phyloP scores from a whole-genome alignment of 2,888 invertebrate species.

The Bugulina stolonifera region DNA sequence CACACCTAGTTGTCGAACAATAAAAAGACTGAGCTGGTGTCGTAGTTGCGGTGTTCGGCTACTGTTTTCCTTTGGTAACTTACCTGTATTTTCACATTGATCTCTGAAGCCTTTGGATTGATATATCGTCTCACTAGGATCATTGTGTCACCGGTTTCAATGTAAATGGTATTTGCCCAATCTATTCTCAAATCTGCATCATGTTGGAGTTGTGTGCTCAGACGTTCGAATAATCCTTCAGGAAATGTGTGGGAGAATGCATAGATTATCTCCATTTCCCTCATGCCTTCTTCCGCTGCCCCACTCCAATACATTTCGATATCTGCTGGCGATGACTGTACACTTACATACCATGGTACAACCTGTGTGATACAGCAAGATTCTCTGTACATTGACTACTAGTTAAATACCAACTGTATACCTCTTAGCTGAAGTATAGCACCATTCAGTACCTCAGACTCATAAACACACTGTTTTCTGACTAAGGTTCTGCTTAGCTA shows the following conservation, averaged over 20 bases:
- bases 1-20: too few species aligned
- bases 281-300: slow-evolving; percentile 29
- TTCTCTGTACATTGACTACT: too few species aligned
- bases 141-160: neutral
- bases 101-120: neutral
- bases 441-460: too few species aligned
- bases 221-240: slow-evolving; percentile 38
- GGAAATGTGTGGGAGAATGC: slow-evolving; percentile 37
- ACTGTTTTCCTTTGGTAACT: neutral
- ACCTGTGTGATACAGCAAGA: slow-evolving; percentile 29
- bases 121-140: neutral
- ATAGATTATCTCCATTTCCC: slow-evolving; percentile 33
- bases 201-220: slow-evolving; percentile 26
- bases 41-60: too few species aligned
- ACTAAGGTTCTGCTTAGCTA: too few species aligned
- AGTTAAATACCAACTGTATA: too few species aligned
- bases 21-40: too few species aligned
- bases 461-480: too few species aligned
- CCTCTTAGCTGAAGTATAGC: too few species aligned
- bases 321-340: neutral
- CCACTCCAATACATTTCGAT: slow-evolving; percentile 35
- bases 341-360: slow-evolving; percentile 40
- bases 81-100: slow-evolving; percentile 23
- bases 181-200: slow-evolving; percentile 7
- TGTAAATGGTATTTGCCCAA: slow-evolving; percentile 25